These are phyloP conservation scores for Phaedon cochleariae DNA, from an alignment of 2,888 invertebrate species.

Conservation along the genomic window DNA sequence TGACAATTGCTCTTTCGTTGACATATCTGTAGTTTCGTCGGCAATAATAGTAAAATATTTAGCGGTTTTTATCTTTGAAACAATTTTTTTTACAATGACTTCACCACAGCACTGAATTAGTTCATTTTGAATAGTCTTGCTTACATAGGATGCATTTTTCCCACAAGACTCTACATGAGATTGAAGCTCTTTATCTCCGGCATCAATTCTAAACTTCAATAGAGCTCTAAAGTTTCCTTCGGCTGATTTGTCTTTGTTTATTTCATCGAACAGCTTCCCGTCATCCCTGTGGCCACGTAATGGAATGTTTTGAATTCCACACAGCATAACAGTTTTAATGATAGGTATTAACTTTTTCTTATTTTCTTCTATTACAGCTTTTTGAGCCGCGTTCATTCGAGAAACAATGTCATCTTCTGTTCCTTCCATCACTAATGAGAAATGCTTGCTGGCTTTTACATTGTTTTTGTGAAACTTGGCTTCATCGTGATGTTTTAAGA, in stretches of 20 bases:
- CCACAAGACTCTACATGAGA: neutral
- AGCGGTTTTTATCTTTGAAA: neutral
- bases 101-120: constrained; percentile 3
- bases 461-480: constrained; percentile 1
- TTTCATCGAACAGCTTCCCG: neutral
- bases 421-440: constrained; percentile 3
- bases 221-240: neutral
- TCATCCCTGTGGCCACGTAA: constrained; percentile 8
- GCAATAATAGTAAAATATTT: constrained; percentile 13
- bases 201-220: constrained; percentile 1
- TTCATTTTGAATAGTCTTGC: constrained; percentile 12
- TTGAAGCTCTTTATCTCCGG: constrained; percentile 2
- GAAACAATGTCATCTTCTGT: neutral
- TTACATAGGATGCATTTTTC: neutral
- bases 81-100: constrained; percentile 8
- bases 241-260: neutral
- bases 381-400: neutral
- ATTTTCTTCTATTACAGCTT: neutral
- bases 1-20: constrained; percentile 8
- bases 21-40: constrained; percentile 22
- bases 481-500: neutral
- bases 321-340: constrained; percentile 15
- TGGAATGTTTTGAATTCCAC: constrained; percentile 9
- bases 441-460: neutral
- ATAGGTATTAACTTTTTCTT: constrained; percentile 5